Evolutionary conservation across 2,113 vertebrate species (phyloP), one percentile per base, ranked within the genome.

Genomic region (Phylloscopus whistleri): DNA sequence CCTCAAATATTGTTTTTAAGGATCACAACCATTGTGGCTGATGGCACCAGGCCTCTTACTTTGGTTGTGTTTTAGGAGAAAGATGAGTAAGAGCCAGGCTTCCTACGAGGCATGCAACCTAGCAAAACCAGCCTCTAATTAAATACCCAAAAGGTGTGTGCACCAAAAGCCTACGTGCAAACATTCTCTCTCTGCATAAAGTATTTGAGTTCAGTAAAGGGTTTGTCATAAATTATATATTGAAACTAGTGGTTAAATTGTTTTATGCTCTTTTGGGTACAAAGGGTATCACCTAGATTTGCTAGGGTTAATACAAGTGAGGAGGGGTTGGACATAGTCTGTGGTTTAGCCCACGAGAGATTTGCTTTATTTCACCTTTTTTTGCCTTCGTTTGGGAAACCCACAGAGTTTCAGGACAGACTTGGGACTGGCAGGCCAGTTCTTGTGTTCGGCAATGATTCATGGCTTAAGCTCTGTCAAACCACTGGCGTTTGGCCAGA

Each of bases 1-100:
- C 98, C 95, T 97, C 22, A 84, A 92, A 93, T 87, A 90, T 84
- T 96, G 53, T 96, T 98, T 97, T 94, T 96, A 96, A 96, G 97
- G 84, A 95, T 97, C 86, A 66, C 56, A 87, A 86, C 90, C 93
- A 94, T 89, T 94, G 89, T 0, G 0, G 81, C 20, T 95, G 93
- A 97, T 93, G 96, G 93, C 55, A 79, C 0, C 2, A 86, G 72
- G 64, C 91, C 83, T 52, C 60, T 76, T 89, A 88, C 17, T 5
- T 70, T 59, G 59, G 59, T 68, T 94, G 77, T 59, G 74, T 95
- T 93, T 88, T 79, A 81, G 78, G 87, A 92, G 77, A 91, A 89
- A 83, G 58, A 84, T 44, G 77, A 64, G 51, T 64, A 84, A 90
- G 78, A 93, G 79, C 53, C 81, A 89, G 79, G 62, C 53, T 87